Conservation (phyloP, 2,888 invertebrate genomes). For the Cloeon dipterum region DNA sequence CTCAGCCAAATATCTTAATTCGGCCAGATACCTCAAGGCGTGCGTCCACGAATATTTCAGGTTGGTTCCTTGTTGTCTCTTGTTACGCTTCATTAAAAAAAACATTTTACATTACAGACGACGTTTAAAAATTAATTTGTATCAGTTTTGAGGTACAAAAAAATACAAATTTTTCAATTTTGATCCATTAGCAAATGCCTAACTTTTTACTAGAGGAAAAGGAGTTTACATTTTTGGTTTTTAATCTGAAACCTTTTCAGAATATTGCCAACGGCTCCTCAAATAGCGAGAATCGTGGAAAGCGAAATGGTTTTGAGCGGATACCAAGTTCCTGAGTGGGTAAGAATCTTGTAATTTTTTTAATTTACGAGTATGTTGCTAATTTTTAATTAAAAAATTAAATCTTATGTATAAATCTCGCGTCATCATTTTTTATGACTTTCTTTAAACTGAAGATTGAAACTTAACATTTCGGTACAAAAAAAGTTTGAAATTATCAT, state of each 20-base stretch:
- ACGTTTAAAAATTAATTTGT: no score
- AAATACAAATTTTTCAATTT: not conserved
- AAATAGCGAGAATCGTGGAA: conserved; percentile 52
- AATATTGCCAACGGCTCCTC: conserved; percentile 52
- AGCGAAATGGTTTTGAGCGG: conserved; percentile 40
- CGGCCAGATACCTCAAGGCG: conserved; percentile 52
- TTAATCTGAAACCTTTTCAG: conserved; percentile 13
- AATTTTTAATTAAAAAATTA: no score
- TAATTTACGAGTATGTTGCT: no score
- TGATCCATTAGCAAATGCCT: not conserved
- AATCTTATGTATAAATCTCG: conserved; percentile 4
- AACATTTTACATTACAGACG: no score
- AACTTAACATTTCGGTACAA: no score
- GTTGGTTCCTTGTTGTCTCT: no score
- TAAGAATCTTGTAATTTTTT: conserved; percentile 17
- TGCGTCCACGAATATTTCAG: conserved; percentile 57
- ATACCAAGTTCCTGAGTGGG: conserved; percentile 45
- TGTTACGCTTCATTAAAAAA: not conserved
- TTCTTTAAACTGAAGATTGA: no score
- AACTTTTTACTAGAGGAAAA: not conserved
- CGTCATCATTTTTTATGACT: conserved; percentile 1
- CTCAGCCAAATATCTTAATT: conserved; percentile 30
- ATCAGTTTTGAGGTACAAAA: no score
- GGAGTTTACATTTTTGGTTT: no score
- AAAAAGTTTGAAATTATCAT: no score